Base-by-base conservation (phyloP, 2,797 vertebrate species). In the Silurus lanzhouensis region DNA sequence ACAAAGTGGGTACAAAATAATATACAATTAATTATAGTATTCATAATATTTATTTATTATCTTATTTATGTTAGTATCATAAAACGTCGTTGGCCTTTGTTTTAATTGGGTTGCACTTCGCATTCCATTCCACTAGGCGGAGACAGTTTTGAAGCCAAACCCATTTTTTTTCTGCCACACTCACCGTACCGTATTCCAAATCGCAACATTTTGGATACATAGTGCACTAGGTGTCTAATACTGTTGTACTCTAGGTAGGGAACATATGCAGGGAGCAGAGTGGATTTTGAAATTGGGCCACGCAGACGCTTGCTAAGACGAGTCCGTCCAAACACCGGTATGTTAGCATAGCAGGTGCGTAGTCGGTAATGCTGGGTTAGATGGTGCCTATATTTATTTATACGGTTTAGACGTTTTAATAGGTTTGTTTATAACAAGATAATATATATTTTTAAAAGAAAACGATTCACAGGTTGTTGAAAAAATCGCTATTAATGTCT, bases 291-390 rank as follows among this genome's bases (percentile, higher is more conserved):
- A 20, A 68, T 64, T n/a, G 3, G 20, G 4, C 58, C 81, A 46
- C 25, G 75, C 15, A 22, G 71, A 80, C 38, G n/a, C 76, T 64
- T 22, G 77, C 67, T 85, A 80, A 80, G 38, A 44, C 52, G 14
- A 85, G 25, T 72, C 38, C 57, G 84, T 80, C 46, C 78, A 81
- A 84, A 87, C 79, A 84, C 86, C 86, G 86, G 86, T 84, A 87
- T 81, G 86, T 81, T 81, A 87, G 76, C 77, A 76, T 84, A 86
- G 85, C 72, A 84, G 85, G 81, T 86, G 84, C 85, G 82, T 83
- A 86, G 72, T 84, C 61, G 57, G 6, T 81, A 81, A 55, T 67
- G 44, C 80, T 79, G 15, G 48, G 67, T 72, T 76, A 67, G 52
- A 79, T 64, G 19, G 58, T 80, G 20, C 14, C 2, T 10, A 20